Evolutionary conservation across 2,797 vertebrate species (phyloP).

Genomic region (Acrossocheilus fasciatus): DNA sequence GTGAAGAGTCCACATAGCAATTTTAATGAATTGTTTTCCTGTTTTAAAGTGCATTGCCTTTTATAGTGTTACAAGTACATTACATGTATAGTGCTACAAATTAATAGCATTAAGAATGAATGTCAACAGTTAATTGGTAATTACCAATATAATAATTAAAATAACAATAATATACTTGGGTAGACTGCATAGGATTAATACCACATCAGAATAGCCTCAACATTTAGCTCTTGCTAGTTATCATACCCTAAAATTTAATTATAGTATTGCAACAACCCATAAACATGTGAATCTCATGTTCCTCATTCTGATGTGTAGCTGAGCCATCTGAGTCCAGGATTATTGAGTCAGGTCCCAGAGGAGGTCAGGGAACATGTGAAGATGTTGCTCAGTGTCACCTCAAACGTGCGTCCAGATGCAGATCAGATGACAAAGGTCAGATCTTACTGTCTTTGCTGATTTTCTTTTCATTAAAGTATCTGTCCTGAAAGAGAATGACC

Average conservation of each 20-base stretch:
- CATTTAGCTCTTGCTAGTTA: not conserved
- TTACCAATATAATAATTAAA: not conserved
- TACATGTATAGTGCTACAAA: not conserved
- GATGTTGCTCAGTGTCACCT: conserved; percentile 92
- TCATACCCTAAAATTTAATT: not conserved
- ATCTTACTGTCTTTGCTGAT: not conserved
- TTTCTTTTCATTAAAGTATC: not conserved
- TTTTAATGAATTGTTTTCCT: not conserved
- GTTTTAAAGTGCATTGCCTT: not conserved
- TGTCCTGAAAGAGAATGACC: not conserved
- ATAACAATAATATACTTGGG: not conserved
- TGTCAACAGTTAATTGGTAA: not conserved
- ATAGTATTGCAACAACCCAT: not conserved
- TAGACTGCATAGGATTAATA: not conserved
- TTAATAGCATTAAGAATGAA: not conserved
- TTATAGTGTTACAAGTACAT: too few relatives aligned
- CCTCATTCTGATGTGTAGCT: conserved; percentile 74
- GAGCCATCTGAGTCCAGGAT: conserved; percentile 87
- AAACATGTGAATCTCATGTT: not conserved
- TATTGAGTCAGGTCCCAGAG: conserved; percentile 89
- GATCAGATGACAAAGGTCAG: conserved; percentile 98
- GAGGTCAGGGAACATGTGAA: conserved; percentile 94
- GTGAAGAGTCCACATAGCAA: conserved; percentile 70
- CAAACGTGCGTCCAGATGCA: conserved; percentile 93
- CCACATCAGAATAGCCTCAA: not conserved